These are phyloP conservation scores for Proctacanthus coquilletti DNA, from an alignment of 1,140 invertebrate species.

Conservation along the genomic window DNA sequence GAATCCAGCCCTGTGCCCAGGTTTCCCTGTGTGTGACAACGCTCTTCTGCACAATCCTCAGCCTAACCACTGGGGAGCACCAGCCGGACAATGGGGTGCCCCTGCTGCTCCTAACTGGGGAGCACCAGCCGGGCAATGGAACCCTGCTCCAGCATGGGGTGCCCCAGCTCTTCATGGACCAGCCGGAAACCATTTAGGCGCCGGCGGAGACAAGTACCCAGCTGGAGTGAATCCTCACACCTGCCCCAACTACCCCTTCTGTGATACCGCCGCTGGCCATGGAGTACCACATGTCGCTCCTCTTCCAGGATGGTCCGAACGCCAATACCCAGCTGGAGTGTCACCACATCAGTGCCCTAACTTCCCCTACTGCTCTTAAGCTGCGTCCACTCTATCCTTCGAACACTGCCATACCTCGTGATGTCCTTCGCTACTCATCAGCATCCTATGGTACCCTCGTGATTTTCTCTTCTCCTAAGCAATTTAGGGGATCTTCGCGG, in stretches of 20 bases:
- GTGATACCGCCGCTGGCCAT: constrained; percentile 23
- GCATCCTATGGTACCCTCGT: too few relatives aligned
- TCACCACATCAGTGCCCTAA: constrained; percentile 30
- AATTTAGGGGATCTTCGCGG: too few relatives aligned
- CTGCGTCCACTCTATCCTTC: too few relatives aligned
- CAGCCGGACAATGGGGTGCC: constrained; percentile 17
- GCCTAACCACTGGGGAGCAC: constrained; percentile 15
- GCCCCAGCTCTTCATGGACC: constrained; percentile 8
- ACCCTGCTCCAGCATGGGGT: constrained; percentile 14
- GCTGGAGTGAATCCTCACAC: constrained; percentile 29
- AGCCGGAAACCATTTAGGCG: constrained; percentile 19
- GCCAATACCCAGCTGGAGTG: constrained; percentile 31
- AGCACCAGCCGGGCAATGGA: constrained; percentile 7
- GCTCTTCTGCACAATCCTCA: constrained; percentile 24
- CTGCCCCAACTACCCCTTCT: constrained; percentile 33
- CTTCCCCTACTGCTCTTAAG: constrained; percentile 30
- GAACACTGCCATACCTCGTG: too few relatives aligned
- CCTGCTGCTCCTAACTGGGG: constrained; percentile 16
- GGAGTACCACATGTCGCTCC: constrained; percentile 15
- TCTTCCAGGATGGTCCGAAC: constrained; percentile 27
- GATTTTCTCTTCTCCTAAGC: too few relatives aligned
- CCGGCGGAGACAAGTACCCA: constrained; percentile 27
- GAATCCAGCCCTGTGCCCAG: constrained; percentile 28
- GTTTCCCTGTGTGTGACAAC: constrained; percentile 31
- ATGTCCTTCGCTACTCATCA: too few relatives aligned